Conservation (phyloP, 1,140 invertebrate species). For the Carposina sasakii region DNA sequence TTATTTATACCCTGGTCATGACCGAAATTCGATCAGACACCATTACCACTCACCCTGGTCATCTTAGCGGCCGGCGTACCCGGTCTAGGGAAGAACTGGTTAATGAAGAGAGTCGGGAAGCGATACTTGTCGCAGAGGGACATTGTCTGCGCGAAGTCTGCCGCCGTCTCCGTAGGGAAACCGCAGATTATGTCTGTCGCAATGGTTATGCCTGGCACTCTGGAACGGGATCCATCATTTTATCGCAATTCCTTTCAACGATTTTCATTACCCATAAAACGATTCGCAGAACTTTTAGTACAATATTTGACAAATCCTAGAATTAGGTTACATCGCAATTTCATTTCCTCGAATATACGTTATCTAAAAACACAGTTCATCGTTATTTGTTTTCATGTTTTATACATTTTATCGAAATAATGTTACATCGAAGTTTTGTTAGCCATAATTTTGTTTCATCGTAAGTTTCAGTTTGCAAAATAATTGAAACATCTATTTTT, state of each 20-base stretch:
- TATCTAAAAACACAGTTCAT: no score
- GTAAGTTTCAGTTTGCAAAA: no score
- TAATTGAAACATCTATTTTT: no score
- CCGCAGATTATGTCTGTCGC: slow-evolving; percentile 99
- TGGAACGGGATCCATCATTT: slow-evolving; percentile 36
- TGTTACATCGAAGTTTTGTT: no score
- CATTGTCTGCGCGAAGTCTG: slow-evolving; percentile 94
- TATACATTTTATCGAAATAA: no score
- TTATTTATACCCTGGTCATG: neutral
- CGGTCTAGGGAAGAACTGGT: slow-evolving; percentile 97
- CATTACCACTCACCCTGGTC: slow-evolving; percentile 68
- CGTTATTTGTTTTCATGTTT: no score
- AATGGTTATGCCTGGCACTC: slow-evolving; percentile 91
- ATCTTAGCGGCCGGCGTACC: slow-evolving; percentile 96
- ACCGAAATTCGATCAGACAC: neutral
- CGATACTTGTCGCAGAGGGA: slow-evolving; percentile 88
- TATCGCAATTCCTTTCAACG: neutral
- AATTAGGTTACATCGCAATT: no score
- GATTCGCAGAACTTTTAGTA: neutral
- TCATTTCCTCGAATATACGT: no score
- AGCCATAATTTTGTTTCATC: no score
- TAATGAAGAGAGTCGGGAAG: slow-evolving; percentile 97
- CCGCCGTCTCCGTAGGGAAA: slow-evolving; percentile 96
- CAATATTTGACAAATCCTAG: no score
- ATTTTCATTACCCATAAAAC: neutral